These are phyloP conservation scores for Agriotes lineatus DNA, from an alignment of 2,888 invertebrate genomes.

Conservation along the genomic window DNA sequence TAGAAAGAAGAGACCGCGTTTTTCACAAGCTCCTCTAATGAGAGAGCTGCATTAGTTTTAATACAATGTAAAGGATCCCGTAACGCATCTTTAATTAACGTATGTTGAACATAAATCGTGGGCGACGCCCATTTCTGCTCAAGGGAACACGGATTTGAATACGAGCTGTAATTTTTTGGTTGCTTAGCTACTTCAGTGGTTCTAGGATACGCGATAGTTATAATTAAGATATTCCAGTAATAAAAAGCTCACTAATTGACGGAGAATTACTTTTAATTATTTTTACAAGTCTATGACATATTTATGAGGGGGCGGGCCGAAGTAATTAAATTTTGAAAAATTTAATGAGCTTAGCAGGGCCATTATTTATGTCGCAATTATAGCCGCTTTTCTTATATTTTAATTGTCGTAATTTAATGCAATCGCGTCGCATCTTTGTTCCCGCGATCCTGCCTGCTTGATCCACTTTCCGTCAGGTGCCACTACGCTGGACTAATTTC, in stretches of 20 bases:
- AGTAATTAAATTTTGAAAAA: constrained; percentile 47
- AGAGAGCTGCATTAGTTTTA: constrained; percentile 23
- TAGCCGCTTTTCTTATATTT: constrained; percentile 20
- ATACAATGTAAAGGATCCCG: constrained; percentile 23
- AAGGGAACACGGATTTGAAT: constrained; percentile 33
- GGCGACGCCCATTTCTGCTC: constrained; percentile 22
- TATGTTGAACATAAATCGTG: constrained; percentile 23
- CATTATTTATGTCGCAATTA: constrained; percentile 48
- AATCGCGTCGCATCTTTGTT: neutral
- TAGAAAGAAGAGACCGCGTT: neutral
- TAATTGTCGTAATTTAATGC: constrained; percentile 25
- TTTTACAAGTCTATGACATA: constrained; percentile 47
- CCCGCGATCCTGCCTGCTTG: neutral
- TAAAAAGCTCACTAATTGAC: constrained; percentile 37
- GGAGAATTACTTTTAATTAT: constrained; percentile 44
- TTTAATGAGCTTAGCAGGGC: constrained; percentile 44
- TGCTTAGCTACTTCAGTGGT: constrained; percentile 33
- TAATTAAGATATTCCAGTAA: constrained; percentile 38
- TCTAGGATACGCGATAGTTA: constrained; percentile 26
- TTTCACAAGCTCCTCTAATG: constrained; percentile 4
- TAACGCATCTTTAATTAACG: constrained; percentile 30
- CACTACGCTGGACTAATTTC: neutral
- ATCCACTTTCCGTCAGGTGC: neutral
- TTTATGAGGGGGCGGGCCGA: constrained; percentile 49
- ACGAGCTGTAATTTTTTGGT: constrained; percentile 34